Evolutionary conservation across 1,140 invertebrate species (phyloP), one percentile per base, ranked within the genome.

Genomic region (Myzus persicae): DNA sequence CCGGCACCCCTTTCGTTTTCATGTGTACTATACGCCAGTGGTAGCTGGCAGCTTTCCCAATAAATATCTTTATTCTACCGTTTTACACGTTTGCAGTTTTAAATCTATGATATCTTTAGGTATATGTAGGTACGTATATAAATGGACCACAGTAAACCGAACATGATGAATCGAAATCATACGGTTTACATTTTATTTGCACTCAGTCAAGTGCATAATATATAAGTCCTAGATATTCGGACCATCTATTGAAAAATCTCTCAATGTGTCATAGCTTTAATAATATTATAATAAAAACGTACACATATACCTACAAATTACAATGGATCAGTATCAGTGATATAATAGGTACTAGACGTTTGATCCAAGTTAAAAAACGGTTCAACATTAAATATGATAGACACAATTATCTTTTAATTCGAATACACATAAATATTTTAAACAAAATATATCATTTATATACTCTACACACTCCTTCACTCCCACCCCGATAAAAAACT

Each of bases 1-100:
- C 88, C 36, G 14, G 36, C 54, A 40, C 24, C 46, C 9, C 38
- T 90, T 90, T 59, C 89, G 48, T 40, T 59, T 90, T 40, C 26
- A n/a, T 36, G 22, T 90, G 5, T 90, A 42, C 38, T 59, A 18
- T 90, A 42, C 2, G 5, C 38, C 24, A 22, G 42, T 31, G 26
- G 26, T 44, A 44, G 51, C 54, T 90, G 89, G 89, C 89, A 90
- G 54, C 88, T 54, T 90, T 90, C 51, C 89, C 48, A 40, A 40
- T 40, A 40, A 11, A 54, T 90, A 59, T 59, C 24, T 90, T 90
- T 40, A 40, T 51, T 59, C n/a, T 40, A 1, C 51, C 24, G 11
- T 90, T 59, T 90, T 24, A 48, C 48, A 54, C 38, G 14, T 90
- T 90, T 42, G 24, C 51, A 59, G 8, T 54, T 11, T 59, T 40